A percentile compares a stretch with the other conserved stretches of the same genome.
Conservation (phyloP, 2,113 vertebrate species). For the Sialia sialis region DNA sequence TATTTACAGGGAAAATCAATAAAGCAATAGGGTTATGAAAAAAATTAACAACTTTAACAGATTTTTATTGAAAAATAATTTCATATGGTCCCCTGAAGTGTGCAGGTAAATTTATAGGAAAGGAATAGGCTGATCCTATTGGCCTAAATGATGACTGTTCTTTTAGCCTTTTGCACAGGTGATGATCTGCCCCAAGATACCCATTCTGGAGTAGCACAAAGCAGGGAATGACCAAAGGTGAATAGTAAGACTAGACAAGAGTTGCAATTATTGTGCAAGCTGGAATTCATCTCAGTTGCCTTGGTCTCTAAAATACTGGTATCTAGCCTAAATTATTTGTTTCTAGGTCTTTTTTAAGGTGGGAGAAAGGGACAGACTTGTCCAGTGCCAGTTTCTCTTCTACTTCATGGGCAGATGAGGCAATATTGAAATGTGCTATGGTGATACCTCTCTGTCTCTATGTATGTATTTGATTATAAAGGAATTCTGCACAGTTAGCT, state of each 20-base stretch:
- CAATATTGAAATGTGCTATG: background rate
- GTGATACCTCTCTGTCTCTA: background rate
- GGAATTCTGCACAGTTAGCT: background rate
- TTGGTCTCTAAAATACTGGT: background rate
- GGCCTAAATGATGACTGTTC: background rate
- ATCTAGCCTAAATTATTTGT: background rate
- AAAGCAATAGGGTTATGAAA: background rate
- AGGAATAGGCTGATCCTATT: background rate
- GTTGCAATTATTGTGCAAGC: background rate
- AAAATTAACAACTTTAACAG: background rate
- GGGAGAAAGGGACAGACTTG: background rate
- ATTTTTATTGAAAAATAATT: background rate
- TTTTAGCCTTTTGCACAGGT: background rate
- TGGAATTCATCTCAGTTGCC: background rate
- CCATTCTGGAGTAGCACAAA: background rate
- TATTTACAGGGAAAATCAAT: background rate
- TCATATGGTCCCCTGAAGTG: background rate
- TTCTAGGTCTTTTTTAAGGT: background rate
- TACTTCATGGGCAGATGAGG: background rate
- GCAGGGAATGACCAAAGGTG: background rate
- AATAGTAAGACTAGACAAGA: background rate
- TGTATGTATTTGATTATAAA: background rate
- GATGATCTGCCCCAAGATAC: rapidly evolving
- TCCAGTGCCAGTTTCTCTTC: background rate
- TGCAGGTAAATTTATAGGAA: background rate